Evolutionary conservation across 2,113 vertebrate species (phyloP), one percentile per base, ranked within the genome.

Genomic region (Amphiprion ocellaris): DNA sequence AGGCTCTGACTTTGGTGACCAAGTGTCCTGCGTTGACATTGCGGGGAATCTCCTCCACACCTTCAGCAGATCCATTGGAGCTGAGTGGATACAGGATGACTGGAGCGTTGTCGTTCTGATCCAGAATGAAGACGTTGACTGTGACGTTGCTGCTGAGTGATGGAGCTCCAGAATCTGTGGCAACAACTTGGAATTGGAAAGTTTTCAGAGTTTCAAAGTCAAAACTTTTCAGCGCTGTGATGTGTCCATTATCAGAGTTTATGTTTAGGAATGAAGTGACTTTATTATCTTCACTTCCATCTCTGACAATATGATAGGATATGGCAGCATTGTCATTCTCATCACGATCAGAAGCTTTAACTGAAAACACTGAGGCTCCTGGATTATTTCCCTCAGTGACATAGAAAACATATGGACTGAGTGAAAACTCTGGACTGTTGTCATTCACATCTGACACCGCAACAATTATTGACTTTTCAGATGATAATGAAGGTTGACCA

Each of bases 131-230:
- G 1, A 89, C 86, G 2, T 71, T 77, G 17, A 90, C 81, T 30
- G 87, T 90, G 24, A 83, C 86, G 0, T 86, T 89, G 70, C 14
- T 91, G 59, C 79, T 83, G 10, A 87, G 78, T 16, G 85, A 54
- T 0, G 91, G 91, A 62, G 59, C 81, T 74, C 91, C 92, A 8
- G 82, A 81, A 47, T 93, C 92, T 54, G 86, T 77, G 10, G 90
- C 92, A 16, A 87, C 72, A 39, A 92, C 87, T 19, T 89, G 77
- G 72, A 91, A 82, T 0, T 81, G 65, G 50, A 81, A 81, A 1
- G 70, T 76, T 63, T 82, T 82, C 19, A 82, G 2, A 1, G 59
- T 64, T 17, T 82, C 79, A 64, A 82, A 82, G 60, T 77, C 79
- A 67, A 91, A 90, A 30, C 91, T 91, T 9, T 87, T 86, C 0